These are phyloP conservation scores for Myzus persicae DNA, from an alignment of 1,140 invertebrate genomes.

Conservation along the genomic window DNA sequence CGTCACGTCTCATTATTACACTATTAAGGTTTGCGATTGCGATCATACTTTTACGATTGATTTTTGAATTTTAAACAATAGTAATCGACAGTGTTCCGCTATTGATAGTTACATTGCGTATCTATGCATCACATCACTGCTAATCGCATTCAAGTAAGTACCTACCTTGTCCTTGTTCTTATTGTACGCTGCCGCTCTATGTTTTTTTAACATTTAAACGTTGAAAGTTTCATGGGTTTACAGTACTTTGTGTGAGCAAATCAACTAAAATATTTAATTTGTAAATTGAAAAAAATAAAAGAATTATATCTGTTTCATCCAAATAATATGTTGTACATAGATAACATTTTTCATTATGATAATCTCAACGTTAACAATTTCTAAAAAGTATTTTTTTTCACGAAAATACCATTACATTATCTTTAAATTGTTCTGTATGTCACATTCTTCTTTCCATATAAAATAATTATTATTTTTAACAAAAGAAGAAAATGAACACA, in stretches of 20 bases:
- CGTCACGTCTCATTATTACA: background rate
- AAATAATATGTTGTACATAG: background rate
- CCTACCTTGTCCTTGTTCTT: background rate
- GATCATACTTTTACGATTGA: background rate
- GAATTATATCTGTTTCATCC: background rate
- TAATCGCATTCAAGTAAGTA: background rate
- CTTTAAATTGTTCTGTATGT: background rate
- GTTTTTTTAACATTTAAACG: background rate
- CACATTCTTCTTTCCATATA: background rate
- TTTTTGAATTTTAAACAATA: background rate
- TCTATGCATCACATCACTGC: background rate
- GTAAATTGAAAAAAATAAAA: background rate
- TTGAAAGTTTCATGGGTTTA: background rate
- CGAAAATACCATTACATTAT: background rate
- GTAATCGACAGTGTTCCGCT: background rate
- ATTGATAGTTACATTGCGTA: background rate
- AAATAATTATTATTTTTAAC: constrained; percentile 2
- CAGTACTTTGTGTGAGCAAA: background rate
- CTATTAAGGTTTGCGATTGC: background rate
- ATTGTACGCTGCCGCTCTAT: background rate
- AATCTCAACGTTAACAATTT: background rate
- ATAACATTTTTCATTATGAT: background rate
- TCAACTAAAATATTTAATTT: background rate
- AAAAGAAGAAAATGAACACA: constrained; percentile 3
- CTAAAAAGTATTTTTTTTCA: background rate